phyloP scores from a whole-genome alignment of 2,113 vertebrate genomes.

The human (Homo sapiens) region GRCh38 chr11:129369001-129369500 shows the following conservation, averaged over 20 bases:
- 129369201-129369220: background rate
- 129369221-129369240: background rate
- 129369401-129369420: background rate
- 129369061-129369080: background rate
- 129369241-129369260: constrained; percentile 38
- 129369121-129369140: background rate
- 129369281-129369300: background rate
- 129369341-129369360: background rate
- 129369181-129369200: background rate
- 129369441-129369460: background rate
- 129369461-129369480: constrained; percentile 42
- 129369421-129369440: background rate
- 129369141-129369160: constrained; percentile 23
- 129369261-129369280: background rate
- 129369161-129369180: background rate
- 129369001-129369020: background rate
- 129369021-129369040: background rate
- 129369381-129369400: background rate
- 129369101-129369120: background rate
- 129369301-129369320: background rate
- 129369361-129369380: background rate
- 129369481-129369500: background rate
- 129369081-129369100: background rate
- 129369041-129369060: constrained; percentile 29
- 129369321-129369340: background rate